Conservation (phyloP, 2,113 vertebrate species). For the Chlorodrepanis virens region DNA sequence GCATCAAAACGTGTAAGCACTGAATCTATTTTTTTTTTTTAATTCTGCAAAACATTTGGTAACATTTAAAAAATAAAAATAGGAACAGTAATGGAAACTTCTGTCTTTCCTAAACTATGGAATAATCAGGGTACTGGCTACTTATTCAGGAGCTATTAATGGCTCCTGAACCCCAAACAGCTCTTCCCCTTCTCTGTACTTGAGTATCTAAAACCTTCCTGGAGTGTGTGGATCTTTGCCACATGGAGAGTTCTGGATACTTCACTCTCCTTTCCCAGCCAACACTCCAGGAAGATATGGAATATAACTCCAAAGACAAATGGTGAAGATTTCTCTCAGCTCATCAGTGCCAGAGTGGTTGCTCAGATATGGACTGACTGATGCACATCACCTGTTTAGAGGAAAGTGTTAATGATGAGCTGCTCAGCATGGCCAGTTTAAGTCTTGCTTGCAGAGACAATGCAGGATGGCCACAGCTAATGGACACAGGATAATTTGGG, state of each 20-base stretch:
- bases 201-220: not conserved
- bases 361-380: not conserved
- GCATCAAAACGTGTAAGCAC: not conserved
- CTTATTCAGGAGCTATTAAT: not conserved
- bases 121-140: not conserved
- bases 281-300: not conserved
- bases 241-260: not conserved
- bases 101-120: not conserved
- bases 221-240: not conserved
- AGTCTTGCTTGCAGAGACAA: not conserved
- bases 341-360: not conserved
- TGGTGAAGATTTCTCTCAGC: not conserved
- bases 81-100: not conserved
- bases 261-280: not conserved
- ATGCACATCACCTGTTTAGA: accelerated
- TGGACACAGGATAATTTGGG: too few relatives aligned
- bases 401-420: not conserved
- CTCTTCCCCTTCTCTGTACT: not conserved
- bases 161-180: not conserved
- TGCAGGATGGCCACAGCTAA: not conserved
- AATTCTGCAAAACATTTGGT: not conserved
- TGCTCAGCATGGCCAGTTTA: not conserved
- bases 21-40: not conserved
- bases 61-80: not conserved
- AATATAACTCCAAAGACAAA: not conserved